A percentile compares a stretch with the other conserved stretches of the same genome.
These are phyloP conservation scores for Drosophila flavopinicola DNA, from an alignment of 2,888 invertebrate species.

Conservation along the genomic window DNA sequence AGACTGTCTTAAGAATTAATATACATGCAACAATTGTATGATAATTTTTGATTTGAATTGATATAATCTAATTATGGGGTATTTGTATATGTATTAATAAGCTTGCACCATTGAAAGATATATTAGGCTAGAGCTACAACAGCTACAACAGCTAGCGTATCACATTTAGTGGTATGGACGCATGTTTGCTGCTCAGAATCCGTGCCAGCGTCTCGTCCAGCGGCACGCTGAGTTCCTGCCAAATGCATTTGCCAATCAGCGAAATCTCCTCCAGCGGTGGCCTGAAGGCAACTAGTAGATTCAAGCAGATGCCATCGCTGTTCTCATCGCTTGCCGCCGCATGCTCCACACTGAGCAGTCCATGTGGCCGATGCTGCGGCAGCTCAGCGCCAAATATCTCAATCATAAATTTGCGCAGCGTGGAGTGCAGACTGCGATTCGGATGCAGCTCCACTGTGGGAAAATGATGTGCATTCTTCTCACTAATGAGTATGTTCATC, in stretches of 20 bases:
- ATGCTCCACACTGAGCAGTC: conserved; percentile 91
- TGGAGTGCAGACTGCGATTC: conserved; percentile 91
- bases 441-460: conserved; percentile 96
- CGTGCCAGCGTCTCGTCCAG: conserved; percentile 88
- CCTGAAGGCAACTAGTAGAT: conserved; percentile 92
- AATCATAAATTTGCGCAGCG: conserved; percentile 94
- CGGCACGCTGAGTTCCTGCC: conserved; percentile 92
- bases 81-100: conserved; percentile 23
- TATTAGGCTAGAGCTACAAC: conserved; percentile 22
- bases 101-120: conserved; percentile 52
- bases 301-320: conserved; percentile 92
- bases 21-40: conserved; percentile 12
- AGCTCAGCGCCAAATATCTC: conserved; percentile 95
- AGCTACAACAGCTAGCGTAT: conserved; percentile 85
- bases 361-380: conserved; percentile 91
- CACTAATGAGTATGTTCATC: conserved; percentile 93
- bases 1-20: not conserved
- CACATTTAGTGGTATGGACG: conserved; percentile 92
- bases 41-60: conserved; percentile 23
- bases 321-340: conserved; percentile 85
- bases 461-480: conserved; percentile 92
- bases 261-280: conserved; percentile 94
- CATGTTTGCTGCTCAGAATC: conserved; percentile 89
- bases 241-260: conserved; percentile 94
- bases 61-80: conserved; percentile 18